Conservation (phyloP, 2,797 vertebrate species). For the Melanotaenia pygmaea region DNA sequence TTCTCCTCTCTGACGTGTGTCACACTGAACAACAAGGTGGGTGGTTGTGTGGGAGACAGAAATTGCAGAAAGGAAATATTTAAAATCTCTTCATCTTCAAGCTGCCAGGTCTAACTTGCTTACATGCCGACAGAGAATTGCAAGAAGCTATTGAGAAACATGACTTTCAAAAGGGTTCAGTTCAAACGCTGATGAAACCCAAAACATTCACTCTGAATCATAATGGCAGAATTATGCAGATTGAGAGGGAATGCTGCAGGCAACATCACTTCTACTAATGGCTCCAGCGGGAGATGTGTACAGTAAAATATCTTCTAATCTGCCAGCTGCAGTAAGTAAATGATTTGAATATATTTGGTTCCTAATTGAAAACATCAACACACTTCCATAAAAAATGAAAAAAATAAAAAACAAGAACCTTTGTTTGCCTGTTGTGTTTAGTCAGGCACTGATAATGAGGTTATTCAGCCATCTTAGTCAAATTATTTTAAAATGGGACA, state of each 20-base stretch:
- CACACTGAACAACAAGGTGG: slow-evolving; percentile 13
- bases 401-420: neutral
- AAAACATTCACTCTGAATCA: slow-evolving; percentile 23
- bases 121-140: slow-evolving; percentile 11
- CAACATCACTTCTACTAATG: slow-evolving; percentile 43
- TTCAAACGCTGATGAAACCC: slow-evolving; percentile 28
- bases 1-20: slow-evolving; percentile 10
- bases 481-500: slow-evolving; percentile 24
- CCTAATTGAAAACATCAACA: slow-evolving; percentile 52
- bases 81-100: slow-evolving; percentile 49
- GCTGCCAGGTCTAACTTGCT: slow-evolving; percentile 22
- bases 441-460: slow-evolving; percentile 4
- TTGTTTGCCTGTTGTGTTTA: slow-evolving; percentile 29
- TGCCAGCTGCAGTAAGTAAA: slow-evolving; percentile 42
- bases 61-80: slow-evolving; percentile 35
- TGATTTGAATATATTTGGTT: slow-evolving; percentile 51
- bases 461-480: slow-evolving; percentile 12
- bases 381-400: neutral
- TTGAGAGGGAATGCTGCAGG: slow-evolving; percentile 39
- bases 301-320: slow-evolving; percentile 53
- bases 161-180: slow-evolving; percentile 17
- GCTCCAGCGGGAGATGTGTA: slow-evolving; percentile 42
- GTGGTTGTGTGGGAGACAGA: slow-evolving; percentile 34
- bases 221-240: slow-evolving; percentile 42
- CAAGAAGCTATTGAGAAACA: slow-evolving; percentile 13